phyloP scores from a whole-genome alignment of 2,888 invertebrate genomes.

The Allolobophora icterica region DNA sequence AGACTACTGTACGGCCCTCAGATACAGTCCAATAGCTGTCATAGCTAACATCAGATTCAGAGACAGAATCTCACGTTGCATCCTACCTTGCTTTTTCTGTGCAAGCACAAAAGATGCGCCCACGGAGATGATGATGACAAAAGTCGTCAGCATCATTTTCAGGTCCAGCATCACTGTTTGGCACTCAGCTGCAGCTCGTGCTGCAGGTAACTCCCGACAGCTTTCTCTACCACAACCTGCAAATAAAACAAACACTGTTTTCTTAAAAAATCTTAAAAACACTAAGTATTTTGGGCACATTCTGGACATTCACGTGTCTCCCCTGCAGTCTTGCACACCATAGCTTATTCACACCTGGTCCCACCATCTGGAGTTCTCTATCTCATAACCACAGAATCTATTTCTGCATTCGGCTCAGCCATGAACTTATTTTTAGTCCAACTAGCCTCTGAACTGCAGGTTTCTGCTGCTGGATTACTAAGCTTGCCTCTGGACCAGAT shows the following conservation, averaged over 20 bases:
- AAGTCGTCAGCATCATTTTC: background rate
- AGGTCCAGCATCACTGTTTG: background rate
- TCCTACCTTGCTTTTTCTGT: background rate
- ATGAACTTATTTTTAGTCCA: background rate
- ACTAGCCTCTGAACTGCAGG: background rate
- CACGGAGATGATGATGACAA: background rate
- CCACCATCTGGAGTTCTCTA: background rate
- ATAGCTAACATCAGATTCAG: too few relatives aligned
- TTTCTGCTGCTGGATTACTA: background rate
- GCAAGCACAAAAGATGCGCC: background rate
- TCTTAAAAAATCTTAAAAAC: background rate
- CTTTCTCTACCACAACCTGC: background rate
- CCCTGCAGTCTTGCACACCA: background rate
- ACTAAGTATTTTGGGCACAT: background rate
- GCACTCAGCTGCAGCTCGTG: background rate
- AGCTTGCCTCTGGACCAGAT: background rate
- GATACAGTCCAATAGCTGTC: too few relatives aligned
- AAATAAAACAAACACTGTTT: background rate
- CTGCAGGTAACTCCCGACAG: background rate
- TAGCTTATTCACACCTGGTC: background rate
- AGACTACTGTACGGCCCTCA: too few relatives aligned
- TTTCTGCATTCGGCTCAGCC: background rate
- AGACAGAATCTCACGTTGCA: background rate
- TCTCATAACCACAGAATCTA: background rate
- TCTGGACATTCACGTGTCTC: background rate